A percentile compares a stretch with the other conserved stretches of the same genome.
Evolutionary conservation across 2,888 invertebrate genomes (phyloP).

Genomic region (Drosophila formosana): DNA sequence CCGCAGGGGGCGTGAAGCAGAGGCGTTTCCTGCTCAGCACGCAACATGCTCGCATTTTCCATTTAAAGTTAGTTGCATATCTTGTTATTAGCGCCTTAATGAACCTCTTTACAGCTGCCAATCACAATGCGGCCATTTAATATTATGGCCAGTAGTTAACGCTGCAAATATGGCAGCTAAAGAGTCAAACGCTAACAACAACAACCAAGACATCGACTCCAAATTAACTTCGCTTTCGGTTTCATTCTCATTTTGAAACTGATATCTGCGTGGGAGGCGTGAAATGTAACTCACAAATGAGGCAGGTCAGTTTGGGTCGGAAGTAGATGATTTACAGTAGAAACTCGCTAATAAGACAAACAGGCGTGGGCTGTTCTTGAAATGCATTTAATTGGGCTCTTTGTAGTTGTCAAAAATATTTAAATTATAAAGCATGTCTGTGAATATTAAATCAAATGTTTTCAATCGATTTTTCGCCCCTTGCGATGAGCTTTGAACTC

Average conservation of each 20-base stretch:
- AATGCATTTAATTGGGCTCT: slow-evolving; percentile 8
- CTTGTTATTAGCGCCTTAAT: slow-evolving; percentile 70
- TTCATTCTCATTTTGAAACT: slow-evolving; percentile 33
- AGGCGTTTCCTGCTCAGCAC: slow-evolving; percentile 67
- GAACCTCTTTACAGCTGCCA: slow-evolving; percentile 71
- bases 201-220: slow-evolving; percentile 14
- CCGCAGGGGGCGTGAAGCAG: slow-evolving; percentile 36
- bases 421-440: not conserved
- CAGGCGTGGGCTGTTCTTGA: slow-evolving; percentile 25
- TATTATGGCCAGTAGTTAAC: slow-evolving; percentile 55
- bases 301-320: slow-evolving; percentile 21
- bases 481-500: slow-evolving; percentile 19
- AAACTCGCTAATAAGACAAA: slow-evolving; percentile 27
- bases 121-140: slow-evolving; percentile 47
- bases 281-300: slow-evolving; percentile 46
- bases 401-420: not conserved
- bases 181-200: not conserved
- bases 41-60: slow-evolving; percentile 48
- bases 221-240: slow-evolving; percentile 39
- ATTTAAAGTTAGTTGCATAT: slow-evolving; percentile 52
- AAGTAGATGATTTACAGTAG: slow-evolving; percentile 49
- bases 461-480: not conserved
- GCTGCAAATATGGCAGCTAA: slow-evolving; percentile 50
- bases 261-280: slow-evolving; percentile 70
- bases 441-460: not conserved